These are phyloP conservation scores for Plecotus auritus DNA, from an alignment of 2,113 vertebrate species.

Conservation along the genomic window DNA sequence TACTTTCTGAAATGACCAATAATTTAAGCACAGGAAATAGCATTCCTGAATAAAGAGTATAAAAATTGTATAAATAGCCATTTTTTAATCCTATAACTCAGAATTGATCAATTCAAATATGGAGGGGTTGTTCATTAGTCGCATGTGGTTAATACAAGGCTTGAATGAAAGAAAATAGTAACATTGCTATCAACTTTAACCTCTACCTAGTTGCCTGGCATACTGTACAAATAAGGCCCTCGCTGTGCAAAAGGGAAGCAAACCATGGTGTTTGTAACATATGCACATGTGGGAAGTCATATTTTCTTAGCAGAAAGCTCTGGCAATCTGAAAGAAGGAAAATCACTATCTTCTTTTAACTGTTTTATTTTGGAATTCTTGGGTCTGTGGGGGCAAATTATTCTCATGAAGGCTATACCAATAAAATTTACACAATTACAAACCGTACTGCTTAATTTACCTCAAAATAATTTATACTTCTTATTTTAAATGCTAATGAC, in stretches of 20 bases:
- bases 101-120: neutral
- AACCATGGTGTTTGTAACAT: neutral
- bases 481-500: neutral
- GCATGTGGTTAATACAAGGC: neutral
- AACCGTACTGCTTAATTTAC: neutral
- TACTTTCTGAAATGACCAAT: neutral
- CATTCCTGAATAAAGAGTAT: neutral
- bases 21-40: neutral
- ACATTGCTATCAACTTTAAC: neutral
- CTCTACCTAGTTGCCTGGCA: neutral
- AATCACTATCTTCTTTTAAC: neutral
- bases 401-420: neutral
- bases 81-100: neutral
- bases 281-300: neutral
- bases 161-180: neutral
- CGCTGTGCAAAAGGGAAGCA: neutral
- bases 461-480: neutral
- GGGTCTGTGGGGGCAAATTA: neutral
- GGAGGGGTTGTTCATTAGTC: neutral
- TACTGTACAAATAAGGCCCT: neutral
- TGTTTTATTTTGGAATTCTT: constrained; percentile 19
- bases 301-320: neutral
- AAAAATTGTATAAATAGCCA: neutral
- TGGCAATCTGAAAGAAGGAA: neutral
- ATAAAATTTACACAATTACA: neutral